Percentiles rank a stretch among this genome's conserved stretches.
Conservation (phyloP, 2,113 vertebrate genomes). For the Gadus macrocephalus region DNA sequence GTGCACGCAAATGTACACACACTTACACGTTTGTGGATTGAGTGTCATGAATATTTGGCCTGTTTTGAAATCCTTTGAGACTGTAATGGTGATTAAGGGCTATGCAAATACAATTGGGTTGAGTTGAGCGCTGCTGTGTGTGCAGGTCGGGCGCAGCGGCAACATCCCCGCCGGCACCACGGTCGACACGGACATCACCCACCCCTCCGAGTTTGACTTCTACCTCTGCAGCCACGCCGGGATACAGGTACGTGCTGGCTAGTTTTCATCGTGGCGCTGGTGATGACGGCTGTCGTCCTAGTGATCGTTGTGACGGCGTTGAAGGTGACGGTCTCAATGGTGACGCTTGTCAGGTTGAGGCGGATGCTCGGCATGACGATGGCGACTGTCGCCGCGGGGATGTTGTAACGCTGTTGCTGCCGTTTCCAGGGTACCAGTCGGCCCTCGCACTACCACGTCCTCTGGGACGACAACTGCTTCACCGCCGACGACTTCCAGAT, state of each 20-base stretch:
- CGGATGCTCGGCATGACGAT: background rate
- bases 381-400: too few species aligned
- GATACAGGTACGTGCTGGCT: constrained; percentile 83
- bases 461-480: constrained; percentile 99
- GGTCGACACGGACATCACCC: constrained; percentile 96
- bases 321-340: background rate
- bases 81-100: too few species aligned
- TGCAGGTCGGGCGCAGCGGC: constrained; percentile 93
- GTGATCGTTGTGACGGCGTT: too few species aligned
- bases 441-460: constrained; percentile 97
- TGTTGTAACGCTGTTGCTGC: background rate
- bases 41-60: too few species aligned
- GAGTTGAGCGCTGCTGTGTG: background rate
- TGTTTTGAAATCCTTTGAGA: background rate
- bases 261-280: background rate
- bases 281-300: too few species aligned
- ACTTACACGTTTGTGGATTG: too few species aligned
- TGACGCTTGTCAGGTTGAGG: background rate
- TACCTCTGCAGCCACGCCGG: constrained; percentile 99
- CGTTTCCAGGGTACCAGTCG: constrained; percentile 89
- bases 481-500: constrained; percentile 98
- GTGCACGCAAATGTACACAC: too few species aligned
- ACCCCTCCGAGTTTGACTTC: constrained; percentile 99
- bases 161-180: constrained; percentile 99
- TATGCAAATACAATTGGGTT: too few species aligned